Evolutionary conservation across 2,113 vertebrate species (phyloP).

Genomic region (Pterophyllum scalare): DNA sequence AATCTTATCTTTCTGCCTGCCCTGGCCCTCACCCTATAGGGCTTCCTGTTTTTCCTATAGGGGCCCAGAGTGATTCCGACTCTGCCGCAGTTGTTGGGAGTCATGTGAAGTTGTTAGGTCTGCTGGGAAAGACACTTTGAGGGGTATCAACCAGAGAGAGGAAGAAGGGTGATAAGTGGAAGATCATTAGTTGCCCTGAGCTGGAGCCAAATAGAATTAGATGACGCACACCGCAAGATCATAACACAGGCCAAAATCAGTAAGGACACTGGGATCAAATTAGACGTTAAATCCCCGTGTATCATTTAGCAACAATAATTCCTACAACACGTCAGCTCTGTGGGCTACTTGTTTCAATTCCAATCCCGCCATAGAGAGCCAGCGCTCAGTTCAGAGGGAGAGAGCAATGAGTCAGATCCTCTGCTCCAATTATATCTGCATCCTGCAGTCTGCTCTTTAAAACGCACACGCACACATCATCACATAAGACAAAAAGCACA

Average conservation of each 20-base stretch:
- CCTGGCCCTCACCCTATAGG: constrained; percentile 57
- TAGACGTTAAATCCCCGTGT: constrained; percentile 62
- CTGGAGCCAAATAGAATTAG: constrained; percentile 65
- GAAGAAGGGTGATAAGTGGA: constrained; percentile 65
- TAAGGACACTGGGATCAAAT: constrained; percentile 61
- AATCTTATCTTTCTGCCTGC: constrained; percentile 71
- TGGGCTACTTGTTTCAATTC: constrained; percentile 66
- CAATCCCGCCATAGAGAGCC: constrained; percentile 54
- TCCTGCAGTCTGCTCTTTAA: constrained; percentile 70
- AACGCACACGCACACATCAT: constrained; percentile 47
- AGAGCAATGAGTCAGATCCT: constrained; percentile 75
- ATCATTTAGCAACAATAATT: constrained; percentile 71
- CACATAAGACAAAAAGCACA: constrained; percentile 31
- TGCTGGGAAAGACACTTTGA: constrained; percentile 48
- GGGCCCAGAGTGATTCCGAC: constrained; percentile 47
- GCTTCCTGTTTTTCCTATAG: constrained; percentile 68
- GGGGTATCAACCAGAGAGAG: constrained; percentile 43
- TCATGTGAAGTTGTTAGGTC: constrained; percentile 33
- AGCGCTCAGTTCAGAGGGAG: constrained; percentile 55
- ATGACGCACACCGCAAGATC: constrained; percentile 63
- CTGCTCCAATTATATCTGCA: constrained; percentile 77
- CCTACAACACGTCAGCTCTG: constrained; percentile 59
- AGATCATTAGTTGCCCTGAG: constrained; percentile 66
- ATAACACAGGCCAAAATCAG: constrained; percentile 60
- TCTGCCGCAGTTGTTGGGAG: constrained; percentile 1